These are phyloP conservation scores for Sinodicranocentrus sp. DNA, from an alignment of 2,888 invertebrate genomes.

Conservation along the genomic window DNA sequence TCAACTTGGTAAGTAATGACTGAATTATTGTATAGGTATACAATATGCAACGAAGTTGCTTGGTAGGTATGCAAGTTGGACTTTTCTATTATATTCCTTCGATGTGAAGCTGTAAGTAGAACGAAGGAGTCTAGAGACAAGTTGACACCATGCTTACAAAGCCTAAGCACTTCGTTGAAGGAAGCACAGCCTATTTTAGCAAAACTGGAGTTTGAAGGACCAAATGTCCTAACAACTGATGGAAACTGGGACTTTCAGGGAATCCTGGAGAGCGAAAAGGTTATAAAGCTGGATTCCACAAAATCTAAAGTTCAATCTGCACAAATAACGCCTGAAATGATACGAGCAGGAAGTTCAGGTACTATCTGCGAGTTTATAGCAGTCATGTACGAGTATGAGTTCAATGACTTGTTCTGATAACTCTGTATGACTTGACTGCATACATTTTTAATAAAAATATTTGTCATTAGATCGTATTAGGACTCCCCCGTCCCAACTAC, in stretches of 20 bases:
- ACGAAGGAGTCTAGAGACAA: constrained; percentile 58
- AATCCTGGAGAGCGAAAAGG: constrained; percentile 35
- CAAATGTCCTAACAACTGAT: constrained; percentile 58
- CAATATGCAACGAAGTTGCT: not conserved
- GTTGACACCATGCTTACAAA: constrained; percentile 61
- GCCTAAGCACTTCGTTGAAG: constrained; percentile 45
- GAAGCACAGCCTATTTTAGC: constrained; percentile 39
- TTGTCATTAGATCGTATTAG: constrained; percentile 1
- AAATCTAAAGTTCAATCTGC: constrained; percentile 31
- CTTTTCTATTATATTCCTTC: too few relatives aligned
- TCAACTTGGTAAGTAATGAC: constrained; percentile 14
- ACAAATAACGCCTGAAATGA: constrained; percentile 43
- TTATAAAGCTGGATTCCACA: constrained; percentile 16
- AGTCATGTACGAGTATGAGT: too few relatives aligned
- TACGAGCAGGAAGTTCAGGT: constrained; percentile 45
- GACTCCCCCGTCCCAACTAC: constrained; percentile 49
- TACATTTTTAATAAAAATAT: not conserved
- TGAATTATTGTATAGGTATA: not conserved
- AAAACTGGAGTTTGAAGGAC: constrained; percentile 13
- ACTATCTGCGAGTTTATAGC: too few relatives aligned
- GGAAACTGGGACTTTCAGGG: constrained; percentile 54
- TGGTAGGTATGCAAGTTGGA: not conserved
- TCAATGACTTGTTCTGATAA: too few relatives aligned
- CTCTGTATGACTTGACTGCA: too few relatives aligned
- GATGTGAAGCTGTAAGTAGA: constrained; percentile 32